Evolutionary conservation across 2,113 vertebrate genomes (phyloP), one percentile per base, ranked within the genome.

Genomic region (Alligator mississippiensis): DNA sequence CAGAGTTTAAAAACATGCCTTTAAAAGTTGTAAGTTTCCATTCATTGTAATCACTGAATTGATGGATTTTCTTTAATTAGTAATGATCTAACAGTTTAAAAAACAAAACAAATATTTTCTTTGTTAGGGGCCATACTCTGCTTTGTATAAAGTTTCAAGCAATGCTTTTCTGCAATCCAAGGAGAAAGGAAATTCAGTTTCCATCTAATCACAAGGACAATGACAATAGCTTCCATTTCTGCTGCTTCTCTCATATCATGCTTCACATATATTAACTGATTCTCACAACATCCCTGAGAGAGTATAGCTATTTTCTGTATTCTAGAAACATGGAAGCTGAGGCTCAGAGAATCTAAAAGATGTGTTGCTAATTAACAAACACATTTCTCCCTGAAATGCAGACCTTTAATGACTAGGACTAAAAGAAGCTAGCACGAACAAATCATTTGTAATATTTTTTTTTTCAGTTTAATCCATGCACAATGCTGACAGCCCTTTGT

Each of bases 41-140:
- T 84, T 91, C 60, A 77, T 78, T 16, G 55, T 79, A 25, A 27
- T 91, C 19, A 80, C 66, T 91, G 91, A 77, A 78, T 64, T 11
- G 22, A 88, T 9, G 57, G 13, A 15, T 92, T 86, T 54, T 47
- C 30, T 47, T 61, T 64, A 54, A 66, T 66, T 34, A 68, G 77
- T 1, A 6, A 82, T 38, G 86, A 90, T 74, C 11, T n/a, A 87
- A 25, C 1, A 27, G 9, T 74, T 72, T 81, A 72, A 72, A 72
- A 3, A 72, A 30, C 34, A 72, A 38, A 72, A 72, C 21, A 72
- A n/a, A 4, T 34, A 30, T 93, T 89, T 79, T 38, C 11, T 93
- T 89, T 57, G 47, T 5, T n/a, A 12, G 11, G 18, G n/a, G 4
- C 25, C 66, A 22, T 75, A 59, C 18, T 89, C 84, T 91, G 59